These are phyloP conservation scores for Larimichthys polyactis DNA, from an alignment of 2,113 vertebrate genomes.

Conservation along the genomic window DNA sequence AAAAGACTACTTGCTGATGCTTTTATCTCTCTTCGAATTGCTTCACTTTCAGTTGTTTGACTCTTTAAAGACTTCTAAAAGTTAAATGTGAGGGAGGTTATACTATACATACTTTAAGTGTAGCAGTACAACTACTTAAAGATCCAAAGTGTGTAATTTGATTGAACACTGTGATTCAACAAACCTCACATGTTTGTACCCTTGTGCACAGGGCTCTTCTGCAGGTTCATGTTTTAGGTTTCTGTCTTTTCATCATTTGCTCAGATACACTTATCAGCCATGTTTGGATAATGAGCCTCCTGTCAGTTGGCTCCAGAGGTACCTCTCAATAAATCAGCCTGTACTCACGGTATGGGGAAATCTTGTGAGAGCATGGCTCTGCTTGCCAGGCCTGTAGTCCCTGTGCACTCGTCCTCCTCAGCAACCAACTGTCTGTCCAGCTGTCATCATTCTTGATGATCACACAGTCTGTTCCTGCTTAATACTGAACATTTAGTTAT, in stretches of 20 bases:
- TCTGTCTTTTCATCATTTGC: background rate
- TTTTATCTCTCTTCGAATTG: no score
- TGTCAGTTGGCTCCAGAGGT: conserved; percentile 34
- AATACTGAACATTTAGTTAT: background rate
- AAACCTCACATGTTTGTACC: background rate
- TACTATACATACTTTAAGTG: background rate
- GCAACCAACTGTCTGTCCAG: conserved; percentile 47
- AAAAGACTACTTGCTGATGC: no score
- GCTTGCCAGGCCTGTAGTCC: conserved; percentile 42
- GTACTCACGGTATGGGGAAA: background rate
- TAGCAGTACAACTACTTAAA: background rate
- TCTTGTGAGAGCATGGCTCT: background rate
- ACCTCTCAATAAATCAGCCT: conserved; percentile 21
- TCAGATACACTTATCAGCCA: conserved; percentile 17
- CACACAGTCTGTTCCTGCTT: no score
- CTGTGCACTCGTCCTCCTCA: conserved; percentile 21
- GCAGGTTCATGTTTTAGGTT: background rate
- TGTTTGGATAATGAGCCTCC: conserved; percentile 38
- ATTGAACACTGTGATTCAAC: background rate
- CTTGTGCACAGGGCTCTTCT: background rate
- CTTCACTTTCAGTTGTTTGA: no score
- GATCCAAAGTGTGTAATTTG: no score
- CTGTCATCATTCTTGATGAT: conserved; percentile 27
- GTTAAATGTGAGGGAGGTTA: background rate
- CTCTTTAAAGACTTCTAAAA: background rate